Evolutionary conservation across 2,888 invertebrate species (phyloP).

Genomic region (Hemithea aestivaria): DNA sequence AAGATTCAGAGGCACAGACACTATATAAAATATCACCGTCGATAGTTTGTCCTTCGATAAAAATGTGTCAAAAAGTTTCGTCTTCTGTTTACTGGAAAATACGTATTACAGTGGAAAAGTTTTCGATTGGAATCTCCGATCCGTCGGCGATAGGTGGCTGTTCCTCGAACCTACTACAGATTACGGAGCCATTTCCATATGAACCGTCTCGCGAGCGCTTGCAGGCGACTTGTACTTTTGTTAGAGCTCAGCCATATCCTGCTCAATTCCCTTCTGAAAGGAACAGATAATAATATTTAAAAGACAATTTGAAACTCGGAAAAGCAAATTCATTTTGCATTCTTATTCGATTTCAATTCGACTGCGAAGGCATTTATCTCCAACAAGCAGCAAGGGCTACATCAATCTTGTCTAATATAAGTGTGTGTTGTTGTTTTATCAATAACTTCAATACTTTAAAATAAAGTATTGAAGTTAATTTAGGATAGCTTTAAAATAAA

Average conservation of each 20-base stretch:
- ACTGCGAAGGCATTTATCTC: slow-evolving; percentile 4
- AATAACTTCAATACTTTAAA: too few relatives aligned
- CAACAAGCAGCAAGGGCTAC: slow-evolving; percentile 6
- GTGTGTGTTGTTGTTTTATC: too few relatives aligned
- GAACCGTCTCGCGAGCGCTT: slow-evolving; percentile 69
- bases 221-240: slow-evolving; percentile 60
- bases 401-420: slow-evolving; percentile 8
- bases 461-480: too few relatives aligned
- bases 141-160: slow-evolving; percentile 61
- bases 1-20: slow-evolving; percentile 26
- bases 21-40: slow-evolving; percentile 32
- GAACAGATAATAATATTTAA: slow-evolving; percentile 46
- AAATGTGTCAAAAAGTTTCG: slow-evolving; percentile 41
- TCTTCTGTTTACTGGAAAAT: slow-evolving; percentile 45
- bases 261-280: slow-evolving; percentile 47
- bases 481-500: too few relatives aligned
- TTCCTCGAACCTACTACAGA: slow-evolving; percentile 58
- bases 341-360: slow-evolving; percentile 30
- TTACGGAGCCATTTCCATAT: slow-evolving; percentile 72
- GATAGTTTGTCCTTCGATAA: slow-evolving; percentile 36
- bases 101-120: slow-evolving; percentile 52
- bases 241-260: slow-evolving; percentile 47
- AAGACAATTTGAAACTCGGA: slow-evolving; percentile 32
- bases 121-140: slow-evolving; percentile 49
- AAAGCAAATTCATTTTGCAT: slow-evolving; percentile 36